Base-by-base conservation (phyloP, 2,888 invertebrate genomes). In the Dione juno region DNA sequence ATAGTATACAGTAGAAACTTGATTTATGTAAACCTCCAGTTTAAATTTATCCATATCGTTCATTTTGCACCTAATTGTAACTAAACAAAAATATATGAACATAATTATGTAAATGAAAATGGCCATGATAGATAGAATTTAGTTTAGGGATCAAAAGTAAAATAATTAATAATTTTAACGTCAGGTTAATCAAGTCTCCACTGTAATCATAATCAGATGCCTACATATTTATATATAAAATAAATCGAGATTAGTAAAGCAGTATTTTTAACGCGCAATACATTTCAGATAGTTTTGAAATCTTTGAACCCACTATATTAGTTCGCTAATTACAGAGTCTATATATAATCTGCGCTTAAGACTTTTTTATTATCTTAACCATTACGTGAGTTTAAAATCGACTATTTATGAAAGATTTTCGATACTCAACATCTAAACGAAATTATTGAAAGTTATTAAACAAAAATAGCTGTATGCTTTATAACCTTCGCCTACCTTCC, bases 321-420 rank as follows among this genome's bases (percentile, higher is more conserved):
- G 45, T 45, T 61, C 11, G n/a, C 61, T 61, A 61, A 61, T 45
- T 61, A 45, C n/a, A 10, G 5, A 3, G 10, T 57, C n/a, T 61
- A 61, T 16, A 28, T 28, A 61, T 45, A 11, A 43, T 28, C 28
- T 45, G 28, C 28, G 43, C 28, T 59, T 21, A 59, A 21, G 14
- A 43, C 43, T 11, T 16, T 57, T 40, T 28, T 14, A 28, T 59
- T n/a, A 21, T 43, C n/a, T 9, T 61, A 43, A 28, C 10, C 43
- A 61, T 28, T 61, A 43, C n/a, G 43, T 28, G 43, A 35, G 35
- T n/a, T 61, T 45, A n/a, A 16, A 43, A 35, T 35, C n/a, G 45
- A 16, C 28, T 61, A 61, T 28, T 45, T 10, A 35, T 35, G 28
- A 61, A 28, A 45, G n/a, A 61, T 45, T 16, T n/a, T 61, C 9